A percentile compares a stretch with the other conserved stretches of the same genome.
Evolutionary conservation across 2,888 invertebrate genomes (phyloP).

Genomic region (Drosophila cognata): DNA sequence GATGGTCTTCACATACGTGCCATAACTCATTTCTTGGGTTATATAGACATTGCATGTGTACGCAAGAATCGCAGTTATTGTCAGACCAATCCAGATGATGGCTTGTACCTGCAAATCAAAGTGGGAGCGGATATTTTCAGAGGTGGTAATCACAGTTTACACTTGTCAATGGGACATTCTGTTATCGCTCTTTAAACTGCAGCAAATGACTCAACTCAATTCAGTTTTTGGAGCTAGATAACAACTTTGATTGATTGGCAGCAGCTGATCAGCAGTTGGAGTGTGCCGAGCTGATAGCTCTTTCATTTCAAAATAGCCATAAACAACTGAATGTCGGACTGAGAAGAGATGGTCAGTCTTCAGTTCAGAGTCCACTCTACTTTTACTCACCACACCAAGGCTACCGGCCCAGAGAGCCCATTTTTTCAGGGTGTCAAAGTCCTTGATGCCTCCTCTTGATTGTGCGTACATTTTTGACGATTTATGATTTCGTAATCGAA

Average conservation of each 20-base stretch:
- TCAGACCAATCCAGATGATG: conserved; percentile 83
- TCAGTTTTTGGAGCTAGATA: conserved; percentile 25
- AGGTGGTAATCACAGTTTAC: conserved; percentile 36
- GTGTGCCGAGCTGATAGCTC: conserved; percentile 1
- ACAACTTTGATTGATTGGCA: conserved; percentile 27
- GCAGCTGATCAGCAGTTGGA: conserved; percentile 27
- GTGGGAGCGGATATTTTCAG: neutral
- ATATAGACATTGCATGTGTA: conserved; percentile 81
- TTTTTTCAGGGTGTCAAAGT: conserved; percentile 59
- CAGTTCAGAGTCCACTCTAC: neutral
- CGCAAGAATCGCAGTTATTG: conserved; percentile 83
- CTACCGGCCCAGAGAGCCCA: conserved; percentile 61
- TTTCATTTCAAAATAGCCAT: conserved; percentile 16
- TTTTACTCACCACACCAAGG: conserved; percentile 68
- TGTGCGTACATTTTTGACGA: conserved; percentile 56
- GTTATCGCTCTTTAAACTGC: conserved; percentile 8
- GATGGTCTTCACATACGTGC: conserved; percentile 71
- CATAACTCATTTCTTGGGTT: conserved; percentile 58
- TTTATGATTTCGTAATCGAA: conserved; percentile 1
- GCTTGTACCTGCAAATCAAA: conserved; percentile 81
- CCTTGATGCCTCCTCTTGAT: conserved; percentile 50
- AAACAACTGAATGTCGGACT: neutral
- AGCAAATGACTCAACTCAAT: conserved; percentile 26
- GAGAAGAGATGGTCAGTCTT: conserved; percentile 24
- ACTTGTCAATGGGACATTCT: conserved; percentile 21